These are phyloP conservation scores for Oplegnathus fasciatus DNA, from an alignment of 2,113 vertebrate species.

Conservation along the genomic window DNA sequence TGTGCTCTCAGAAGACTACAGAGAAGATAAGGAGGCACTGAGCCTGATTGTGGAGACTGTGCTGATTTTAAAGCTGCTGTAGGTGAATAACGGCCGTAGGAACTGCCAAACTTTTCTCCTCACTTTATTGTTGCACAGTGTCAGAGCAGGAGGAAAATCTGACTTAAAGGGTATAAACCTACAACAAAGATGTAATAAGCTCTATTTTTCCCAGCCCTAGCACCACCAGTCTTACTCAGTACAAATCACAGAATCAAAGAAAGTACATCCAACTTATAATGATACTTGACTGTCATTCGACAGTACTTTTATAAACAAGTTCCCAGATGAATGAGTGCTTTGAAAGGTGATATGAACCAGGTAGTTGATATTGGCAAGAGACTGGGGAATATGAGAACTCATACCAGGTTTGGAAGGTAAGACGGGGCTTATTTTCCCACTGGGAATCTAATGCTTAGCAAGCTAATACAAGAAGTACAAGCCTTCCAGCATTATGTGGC, in stretches of 20 bases:
- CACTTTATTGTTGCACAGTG: neutral
- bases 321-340: conserved; percentile 29
- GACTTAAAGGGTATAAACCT: neutral
- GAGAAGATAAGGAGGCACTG: neutral
- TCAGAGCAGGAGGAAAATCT: neutral
- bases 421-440: conserved; percentile 48
- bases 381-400: conserved; percentile 56
- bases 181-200: neutral
- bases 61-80: neutral
- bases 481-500: conserved; percentile 27
- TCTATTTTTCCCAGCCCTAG: neutral
- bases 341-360: conserved; percentile 64
- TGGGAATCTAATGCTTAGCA: conserved; percentile 46
- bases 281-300: conserved; percentile 5
- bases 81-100: neutral
- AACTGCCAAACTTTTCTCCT: neutral
- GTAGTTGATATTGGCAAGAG: conserved; percentile 51
- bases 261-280: neutral
- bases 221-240: neutral
- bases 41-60: neutral
- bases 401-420: conserved; percentile 41
- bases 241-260: conserved; percentile 27
- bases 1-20: neutral
- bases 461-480: conserved; percentile 41
- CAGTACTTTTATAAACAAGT: conserved; percentile 53